Percentiles rank a stretch among this genome's conserved stretches.
These are phyloP conservation scores for Nematopogon swammerdamellus DNA, from an alignment of 2,888 invertebrate species.

Conservation along the genomic window DNA sequence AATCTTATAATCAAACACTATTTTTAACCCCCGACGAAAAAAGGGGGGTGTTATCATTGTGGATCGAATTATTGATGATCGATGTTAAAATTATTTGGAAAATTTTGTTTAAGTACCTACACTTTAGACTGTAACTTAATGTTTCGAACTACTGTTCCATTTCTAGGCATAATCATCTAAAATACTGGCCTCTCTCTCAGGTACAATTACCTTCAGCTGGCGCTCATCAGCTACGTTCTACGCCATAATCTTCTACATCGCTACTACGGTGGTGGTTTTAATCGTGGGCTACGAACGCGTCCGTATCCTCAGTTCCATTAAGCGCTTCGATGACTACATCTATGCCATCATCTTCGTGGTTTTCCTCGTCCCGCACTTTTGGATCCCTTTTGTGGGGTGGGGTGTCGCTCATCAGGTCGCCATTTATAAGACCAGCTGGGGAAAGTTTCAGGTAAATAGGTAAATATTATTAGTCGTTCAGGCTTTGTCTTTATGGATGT, in stretches of 20 bases:
- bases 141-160: no score
- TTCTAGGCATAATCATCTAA: no score
- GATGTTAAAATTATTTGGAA: no score
- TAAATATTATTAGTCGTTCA: no score
- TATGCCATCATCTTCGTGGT: constrained; percentile 65
- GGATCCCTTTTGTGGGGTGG: constrained; percentile 69
- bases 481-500: no score
- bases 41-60: no score
- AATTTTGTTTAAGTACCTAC: no score
- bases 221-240: constrained; percentile 60
- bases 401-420: constrained; percentile 67
- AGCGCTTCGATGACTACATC: constrained; percentile 66
- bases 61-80: no score
- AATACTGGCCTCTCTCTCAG: constrained; percentile 21
- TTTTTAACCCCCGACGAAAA: no score
- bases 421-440: constrained; percentile 67
- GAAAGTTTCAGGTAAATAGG: constrained; percentile 60
- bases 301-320: constrained; percentile 57
- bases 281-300: constrained; percentile 61
- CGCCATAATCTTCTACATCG: constrained; percentile 61
- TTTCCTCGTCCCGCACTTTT: constrained; percentile 66
- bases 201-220: constrained; percentile 63
- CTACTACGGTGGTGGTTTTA: constrained; percentile 55
- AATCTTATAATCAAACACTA: no score
- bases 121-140: no score